Evolutionary conservation across 35 echinoderm and acorn worm species (phyloP).

Genomic region (Ophioderma brevispina): DNA sequence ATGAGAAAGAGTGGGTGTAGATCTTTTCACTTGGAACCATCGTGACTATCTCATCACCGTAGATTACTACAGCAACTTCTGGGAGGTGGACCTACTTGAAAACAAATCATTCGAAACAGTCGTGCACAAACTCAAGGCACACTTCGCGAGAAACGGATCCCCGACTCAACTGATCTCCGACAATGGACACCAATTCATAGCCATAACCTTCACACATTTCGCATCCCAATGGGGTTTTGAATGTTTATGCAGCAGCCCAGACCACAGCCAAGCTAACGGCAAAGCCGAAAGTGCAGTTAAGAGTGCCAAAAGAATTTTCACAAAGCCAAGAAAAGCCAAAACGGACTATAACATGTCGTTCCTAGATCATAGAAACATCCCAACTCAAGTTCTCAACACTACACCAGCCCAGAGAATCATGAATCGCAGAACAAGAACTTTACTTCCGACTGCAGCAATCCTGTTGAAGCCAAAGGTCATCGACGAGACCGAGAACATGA

Average conservation of each 20-base stretch:
- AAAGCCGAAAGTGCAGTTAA: constrained; percentile 69
- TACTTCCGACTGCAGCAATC: constrained; percentile 1
- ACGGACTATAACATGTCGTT: constrained; percentile 62
- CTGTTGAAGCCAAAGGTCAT: constrained; percentile 4
- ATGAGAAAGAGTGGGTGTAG: constrained; percentile 54
- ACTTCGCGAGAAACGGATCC: constrained; percentile 58
- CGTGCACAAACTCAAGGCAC: constrained; percentile 23
- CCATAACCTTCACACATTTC: constrained; percentile 47
- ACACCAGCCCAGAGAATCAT: constrained; percentile 29
- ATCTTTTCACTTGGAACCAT: constrained; percentile 30
- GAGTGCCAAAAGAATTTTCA: constrained; percentile 49
- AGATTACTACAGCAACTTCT: too few species aligned
- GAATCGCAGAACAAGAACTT: constrained; percentile 24
- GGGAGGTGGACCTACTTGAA: constrained; percentile 62
- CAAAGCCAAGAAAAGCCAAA: constrained; percentile 36
- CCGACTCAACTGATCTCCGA: constrained; percentile 48
- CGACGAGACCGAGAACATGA: neutral
- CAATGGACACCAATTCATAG: constrained; percentile 70
- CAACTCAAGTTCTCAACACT: constrained; percentile 40
- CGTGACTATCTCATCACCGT: constrained; percentile 61
- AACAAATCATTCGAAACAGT: too few species aligned
- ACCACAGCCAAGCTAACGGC: constrained; percentile 62
- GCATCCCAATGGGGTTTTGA: constrained; percentile 41
- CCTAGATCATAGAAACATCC: constrained; percentile 60
- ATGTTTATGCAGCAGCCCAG: constrained; percentile 37